These are phyloP conservation scores for Centrocercus urophasianus DNA, from an alignment of 2,113 vertebrate species.

Conservation along the genomic window DNA sequence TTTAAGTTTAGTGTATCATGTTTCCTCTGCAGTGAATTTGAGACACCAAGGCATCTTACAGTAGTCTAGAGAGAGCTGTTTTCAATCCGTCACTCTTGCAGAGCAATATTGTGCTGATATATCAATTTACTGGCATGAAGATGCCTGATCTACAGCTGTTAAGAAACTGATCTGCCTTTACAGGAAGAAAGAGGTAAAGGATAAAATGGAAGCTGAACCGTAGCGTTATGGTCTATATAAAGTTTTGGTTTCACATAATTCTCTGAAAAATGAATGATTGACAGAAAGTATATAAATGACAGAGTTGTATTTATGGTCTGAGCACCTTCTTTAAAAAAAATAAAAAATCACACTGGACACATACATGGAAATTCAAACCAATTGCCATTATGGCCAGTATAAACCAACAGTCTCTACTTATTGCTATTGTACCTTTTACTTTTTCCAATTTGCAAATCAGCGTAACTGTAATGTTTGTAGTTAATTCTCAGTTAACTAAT, in stretches of 20 bases:
- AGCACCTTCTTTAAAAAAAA: neutral
- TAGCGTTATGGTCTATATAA: neutral
- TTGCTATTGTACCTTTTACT: neutral
- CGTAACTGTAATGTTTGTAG: neutral
- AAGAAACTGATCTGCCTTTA: neutral
- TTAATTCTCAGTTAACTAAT: neutral
- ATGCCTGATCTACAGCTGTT: neutral
- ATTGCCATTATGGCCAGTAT: neutral
- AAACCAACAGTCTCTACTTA: neutral
- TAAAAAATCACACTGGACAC: neutral
- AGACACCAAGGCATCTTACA: neutral
- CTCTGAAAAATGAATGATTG: neutral
- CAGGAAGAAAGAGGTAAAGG: neutral
- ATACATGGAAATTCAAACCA: neutral
- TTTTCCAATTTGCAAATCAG: neutral
- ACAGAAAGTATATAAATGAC: neutral
- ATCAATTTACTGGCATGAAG: neutral
- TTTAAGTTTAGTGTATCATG: neutral
- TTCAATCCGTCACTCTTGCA: neutral
- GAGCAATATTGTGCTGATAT: neutral
- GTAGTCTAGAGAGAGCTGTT: neutral
- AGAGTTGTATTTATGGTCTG: neutral
- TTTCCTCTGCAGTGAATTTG: neutral
- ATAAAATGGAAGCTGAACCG: neutral
- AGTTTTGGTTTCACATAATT: neutral